Conservation (phyloP, 2,888 invertebrate species). For the Dorcus parallelipipedus region DNA sequence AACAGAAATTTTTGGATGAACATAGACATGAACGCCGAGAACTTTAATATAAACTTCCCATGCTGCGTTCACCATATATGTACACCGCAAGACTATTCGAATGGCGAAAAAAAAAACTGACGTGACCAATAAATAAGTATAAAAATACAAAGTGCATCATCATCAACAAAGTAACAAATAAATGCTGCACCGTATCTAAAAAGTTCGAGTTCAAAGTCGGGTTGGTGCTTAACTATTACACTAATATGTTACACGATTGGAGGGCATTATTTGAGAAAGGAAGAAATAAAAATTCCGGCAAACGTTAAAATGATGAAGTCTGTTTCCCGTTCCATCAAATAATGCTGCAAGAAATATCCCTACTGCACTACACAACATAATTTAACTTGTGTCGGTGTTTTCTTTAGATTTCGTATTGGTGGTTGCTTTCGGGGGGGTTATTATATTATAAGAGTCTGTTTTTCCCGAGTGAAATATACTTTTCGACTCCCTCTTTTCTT, state of each 20-base stretch:
- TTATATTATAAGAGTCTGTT: conserved; percentile 43
- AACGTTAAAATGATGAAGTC: conserved; percentile 5
- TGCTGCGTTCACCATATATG: conserved; percentile 30
- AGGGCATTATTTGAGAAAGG: not conserved
- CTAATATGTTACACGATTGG: no score
- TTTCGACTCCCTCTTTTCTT: conserved; percentile 62
- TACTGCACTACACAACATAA: no score
- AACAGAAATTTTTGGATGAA: no score
- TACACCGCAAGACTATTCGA: conserved; percentile 2
- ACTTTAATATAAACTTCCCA: conserved; percentile 39
- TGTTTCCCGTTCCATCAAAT: conserved; percentile 13
- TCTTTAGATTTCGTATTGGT: not conserved
- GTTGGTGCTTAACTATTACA: conserved; percentile 12
- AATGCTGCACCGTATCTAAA: conserved; percentile 24
- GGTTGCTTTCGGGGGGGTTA: conserved; percentile 28
- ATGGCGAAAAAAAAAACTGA: conserved; percentile 9
- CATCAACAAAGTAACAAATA: conserved; percentile 32
- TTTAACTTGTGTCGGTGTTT: not conserved
- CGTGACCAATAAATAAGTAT: conserved; percentile 11
- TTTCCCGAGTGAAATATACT: conserved; percentile 46
- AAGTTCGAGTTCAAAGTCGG: not conserved
- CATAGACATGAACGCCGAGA: conserved; percentile 33
- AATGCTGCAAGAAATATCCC: not conserved
- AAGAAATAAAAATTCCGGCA: conserved; percentile 5
- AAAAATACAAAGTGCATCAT: conserved; percentile 29